Evolutionary conservation across 35 echinoderm and acorn worm species (phyloP).

Genomic region (Holothuria glaberrima): DNA sequence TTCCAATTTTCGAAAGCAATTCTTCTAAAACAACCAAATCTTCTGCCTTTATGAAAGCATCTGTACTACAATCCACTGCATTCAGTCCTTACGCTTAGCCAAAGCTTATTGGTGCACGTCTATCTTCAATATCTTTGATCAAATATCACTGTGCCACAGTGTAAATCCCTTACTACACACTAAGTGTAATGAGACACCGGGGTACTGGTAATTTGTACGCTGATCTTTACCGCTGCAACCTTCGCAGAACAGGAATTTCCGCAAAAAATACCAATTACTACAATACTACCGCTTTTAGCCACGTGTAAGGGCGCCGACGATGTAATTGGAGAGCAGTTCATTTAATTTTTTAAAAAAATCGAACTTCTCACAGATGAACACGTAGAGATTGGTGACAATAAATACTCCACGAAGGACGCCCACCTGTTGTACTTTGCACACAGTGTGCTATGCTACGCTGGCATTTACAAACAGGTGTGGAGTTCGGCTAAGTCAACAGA

Average conservation of each 20-base stretch:
- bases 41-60: too few species aligned
- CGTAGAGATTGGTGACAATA: neutral
- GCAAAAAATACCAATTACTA: neutral
- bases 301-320: constrained; percentile 24
- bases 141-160: too few species aligned
- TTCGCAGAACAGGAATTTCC: constrained; percentile 1
- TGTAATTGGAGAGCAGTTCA: constrained; percentile 12
- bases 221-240: neutral
- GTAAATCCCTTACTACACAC: too few species aligned
- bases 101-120: too few species aligned
- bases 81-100: too few species aligned
- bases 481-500: too few species aligned
- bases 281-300: neutral
- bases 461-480: constrained; percentile 50
- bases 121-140: too few species aligned
- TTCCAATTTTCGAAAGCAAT: too few species aligned
- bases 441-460: neutral
- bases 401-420: neutral
- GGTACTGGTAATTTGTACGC: too few species aligned
- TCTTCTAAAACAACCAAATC: too few species aligned
- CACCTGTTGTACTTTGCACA: constrained; percentile 37
- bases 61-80: too few species aligned
- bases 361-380: constrained; percentile 17
- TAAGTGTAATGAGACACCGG: too few species aligned
- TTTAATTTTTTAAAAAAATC: constrained; percentile 26